A percentile compares a stretch with the other conserved stretches of the same genome.
Conservation (phyloP, 2,797 vertebrate genomes). For the Calcarius lapponicus region DNA sequence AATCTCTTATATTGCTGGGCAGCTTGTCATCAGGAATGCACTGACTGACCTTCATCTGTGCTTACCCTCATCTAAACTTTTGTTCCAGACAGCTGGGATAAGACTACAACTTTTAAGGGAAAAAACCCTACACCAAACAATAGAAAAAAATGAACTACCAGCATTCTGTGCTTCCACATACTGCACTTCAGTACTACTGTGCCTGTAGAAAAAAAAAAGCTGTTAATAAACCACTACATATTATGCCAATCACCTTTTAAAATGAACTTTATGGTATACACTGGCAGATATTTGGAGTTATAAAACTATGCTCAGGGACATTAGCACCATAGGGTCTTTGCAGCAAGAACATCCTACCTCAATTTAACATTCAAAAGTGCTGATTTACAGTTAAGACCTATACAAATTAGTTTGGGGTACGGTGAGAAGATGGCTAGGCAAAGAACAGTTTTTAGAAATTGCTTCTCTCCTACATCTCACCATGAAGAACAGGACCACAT, state of each 20-base stretch:
- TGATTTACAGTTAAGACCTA: neutral
- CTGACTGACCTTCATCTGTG: neutral
- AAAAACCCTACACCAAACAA: neutral
- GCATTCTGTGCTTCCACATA: neutral
- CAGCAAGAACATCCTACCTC: neutral
- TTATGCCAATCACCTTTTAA: neutral
- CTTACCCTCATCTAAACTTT: neutral
- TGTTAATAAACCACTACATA: neutral
- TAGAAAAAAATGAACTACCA: neutral
- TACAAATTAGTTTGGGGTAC: neutral
- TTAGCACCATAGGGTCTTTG: neutral
- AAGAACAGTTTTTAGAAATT: neutral
- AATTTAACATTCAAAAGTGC: neutral
- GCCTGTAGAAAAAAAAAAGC: neutral
- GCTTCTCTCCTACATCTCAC: neutral
- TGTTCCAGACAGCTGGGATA: neutral
- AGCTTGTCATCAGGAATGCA: conserved; percentile 15
- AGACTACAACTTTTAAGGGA: neutral
- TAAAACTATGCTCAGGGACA: neutral
- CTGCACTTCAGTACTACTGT: neutral
- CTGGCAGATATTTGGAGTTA: neutral
- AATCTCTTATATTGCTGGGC: conserved; percentile 12
- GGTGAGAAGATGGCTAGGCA: neutral
- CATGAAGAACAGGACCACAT: neutral
- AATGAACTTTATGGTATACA: neutral